Base-by-base conservation (phyloP, 2,888 invertebrate species). In the Saturnia japonica region DNA sequence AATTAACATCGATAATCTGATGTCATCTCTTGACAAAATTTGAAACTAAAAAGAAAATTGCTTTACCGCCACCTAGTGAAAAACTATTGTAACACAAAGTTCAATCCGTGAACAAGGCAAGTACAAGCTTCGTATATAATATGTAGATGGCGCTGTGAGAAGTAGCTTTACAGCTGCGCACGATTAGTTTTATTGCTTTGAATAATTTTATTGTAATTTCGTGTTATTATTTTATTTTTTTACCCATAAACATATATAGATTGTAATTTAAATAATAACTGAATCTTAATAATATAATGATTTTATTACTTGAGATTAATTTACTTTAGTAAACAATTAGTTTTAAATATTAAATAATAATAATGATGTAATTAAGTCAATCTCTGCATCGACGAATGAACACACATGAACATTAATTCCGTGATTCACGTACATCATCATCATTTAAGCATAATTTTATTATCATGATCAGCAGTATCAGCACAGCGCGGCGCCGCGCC, bases 61-160 rank as follows among this genome's bases (percentile, higher is more conserved):
- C 4, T 40, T 40, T 6, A 57, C 25, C 74, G 84, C 86, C 88
- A 86, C 72, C 90, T 88, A 76, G 78, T 76, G 78, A 72, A n/a
- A 43, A 28, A 16, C 0, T 2, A 0, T 1, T 12, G 74, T 76
- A 89, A 83, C 77, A 78, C 73, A 28, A 70, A 22, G 67, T 40
- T 14, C 66, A 57, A 68, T 45, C 14, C 67, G 40, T 6, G n/a
- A n/a, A n/a, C 11, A 19, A 19, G 42, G 34, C 42, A 64, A 67
- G 43, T 68, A 54, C 22, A 62, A 64, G 73, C 71, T 80, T 73
- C 74, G 25, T 14, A 19, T n/a, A 9, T 1, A 8, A 0, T 1
- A 67, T 69, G 60, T 78, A 91, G 91, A 85, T 90, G 91, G 89
- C 91, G 90, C 81, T 80, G 79, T 75, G 72, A 68, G 43, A 7